Percentiles rank a stretch among this genome's conserved stretches.
Evolutionary conservation across 2,888 invertebrate species (phyloP).

Genomic region (Tetramorium bicarinatum): DNA sequence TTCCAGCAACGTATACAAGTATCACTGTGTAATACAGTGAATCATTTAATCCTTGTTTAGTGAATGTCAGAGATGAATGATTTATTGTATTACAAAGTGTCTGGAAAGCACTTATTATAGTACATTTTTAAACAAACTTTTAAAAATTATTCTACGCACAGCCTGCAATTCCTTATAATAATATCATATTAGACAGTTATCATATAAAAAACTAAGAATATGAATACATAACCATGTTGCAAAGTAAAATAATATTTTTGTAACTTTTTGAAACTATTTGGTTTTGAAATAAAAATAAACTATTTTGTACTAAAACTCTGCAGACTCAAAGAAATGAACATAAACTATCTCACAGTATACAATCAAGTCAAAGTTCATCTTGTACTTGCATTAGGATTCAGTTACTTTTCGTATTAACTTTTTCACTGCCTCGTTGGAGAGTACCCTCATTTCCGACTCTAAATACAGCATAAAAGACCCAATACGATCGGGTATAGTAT

Average conservation of each 20-base stretch:
- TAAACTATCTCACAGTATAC: neutral
- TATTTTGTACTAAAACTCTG: neutral
- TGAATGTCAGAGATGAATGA: too few species aligned
- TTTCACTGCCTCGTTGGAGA: neutral
- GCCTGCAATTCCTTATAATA: neutral
- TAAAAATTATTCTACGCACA: neutral
- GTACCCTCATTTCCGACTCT: neutral
- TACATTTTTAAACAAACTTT: neutral
- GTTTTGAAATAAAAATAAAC: neutral
- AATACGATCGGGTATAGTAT: neutral
- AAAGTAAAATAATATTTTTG: neutral
- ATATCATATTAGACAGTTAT: neutral
- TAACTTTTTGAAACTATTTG: neutral
- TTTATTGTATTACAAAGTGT: too few species aligned
- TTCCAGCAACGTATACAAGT: too few species aligned
- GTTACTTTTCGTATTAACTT: neutral
- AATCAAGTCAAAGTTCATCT: neutral
- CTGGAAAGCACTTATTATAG: neutral
- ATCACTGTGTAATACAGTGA: too few species aligned
- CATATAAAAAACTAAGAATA: neutral
- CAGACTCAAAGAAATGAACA: neutral
- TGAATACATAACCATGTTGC: neutral
- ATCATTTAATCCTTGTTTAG: too few species aligned
- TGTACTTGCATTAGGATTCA: neutral
- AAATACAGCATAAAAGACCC: neutral